A percentile compares a stretch with the other conserved stretches of the same genome.
These are phyloP conservation scores for Kuschelorhynchus macadamiae DNA, from an alignment of 2,888 invertebrate species.

Conservation along the genomic window DNA sequence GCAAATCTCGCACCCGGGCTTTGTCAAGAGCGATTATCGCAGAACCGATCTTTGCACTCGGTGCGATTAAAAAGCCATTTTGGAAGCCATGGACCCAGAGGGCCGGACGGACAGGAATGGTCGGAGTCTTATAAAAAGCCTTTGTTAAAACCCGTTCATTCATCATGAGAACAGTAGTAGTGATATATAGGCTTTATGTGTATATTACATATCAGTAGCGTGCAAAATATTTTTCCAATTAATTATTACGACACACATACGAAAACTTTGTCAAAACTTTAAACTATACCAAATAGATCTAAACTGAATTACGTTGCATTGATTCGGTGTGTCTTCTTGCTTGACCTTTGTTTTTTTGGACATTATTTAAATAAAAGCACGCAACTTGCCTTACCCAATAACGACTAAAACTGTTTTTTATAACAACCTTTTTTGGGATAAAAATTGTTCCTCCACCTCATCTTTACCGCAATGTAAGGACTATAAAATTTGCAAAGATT, in stretches of 20 bases:
- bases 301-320: too few species aligned
- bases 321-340: too few species aligned
- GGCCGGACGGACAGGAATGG: constrained; percentile 29
- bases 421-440: too few species aligned
- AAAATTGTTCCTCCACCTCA: too few species aligned
- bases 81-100: constrained; percentile 23
- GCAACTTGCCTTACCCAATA: too few species aligned
- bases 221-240: neutral
- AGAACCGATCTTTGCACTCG: constrained; percentile 38
- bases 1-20: constrained; percentile 42
- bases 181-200: neutral
- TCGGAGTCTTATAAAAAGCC: constrained; percentile 29
- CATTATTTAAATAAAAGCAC: too few species aligned
- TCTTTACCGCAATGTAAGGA: too few species aligned
- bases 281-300: too few species aligned
- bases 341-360: too few species aligned
- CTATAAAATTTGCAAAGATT: too few species aligned
- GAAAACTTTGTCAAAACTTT: neutral
- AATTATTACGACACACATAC: neutral
- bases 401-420: too few species aligned
- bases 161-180: constrained; percentile 39
- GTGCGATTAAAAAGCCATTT: constrained; percentile 41
- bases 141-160: constrained; percentile 49
- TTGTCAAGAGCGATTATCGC: constrained; percentile 27
- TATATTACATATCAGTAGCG: neutral